Conservation (phyloP, 2,888 invertebrate species). For the Orthonevra nobilis region DNA sequence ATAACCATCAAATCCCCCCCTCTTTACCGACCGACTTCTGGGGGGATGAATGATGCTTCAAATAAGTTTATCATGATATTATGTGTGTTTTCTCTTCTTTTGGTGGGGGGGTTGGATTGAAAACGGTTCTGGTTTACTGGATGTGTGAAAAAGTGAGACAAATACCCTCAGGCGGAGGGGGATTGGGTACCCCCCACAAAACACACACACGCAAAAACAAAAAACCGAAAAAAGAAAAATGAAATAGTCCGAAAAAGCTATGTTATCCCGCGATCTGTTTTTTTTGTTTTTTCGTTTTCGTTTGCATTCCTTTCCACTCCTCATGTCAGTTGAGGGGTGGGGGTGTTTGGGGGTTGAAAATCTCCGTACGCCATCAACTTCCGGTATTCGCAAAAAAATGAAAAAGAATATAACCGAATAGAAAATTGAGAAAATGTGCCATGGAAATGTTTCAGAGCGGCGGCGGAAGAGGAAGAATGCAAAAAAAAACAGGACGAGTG, state of each 20-base stretch:
- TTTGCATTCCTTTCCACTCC: slow-evolving; percentile 18
- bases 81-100: slow-evolving; percentile 47
- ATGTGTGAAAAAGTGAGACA: slow-evolving; percentile 57
- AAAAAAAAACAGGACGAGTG: too few relatives aligned
- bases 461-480: background rate
- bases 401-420: slow-evolving; percentile 10
- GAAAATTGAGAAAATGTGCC: slow-evolving; percentile 39
- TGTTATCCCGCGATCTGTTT: too few relatives aligned
- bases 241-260: slow-evolving; percentile 46
- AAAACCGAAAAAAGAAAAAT: slow-evolving; percentile 13
- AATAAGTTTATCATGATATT: slow-evolving; percentile 71
- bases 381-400: slow-evolving; percentile 60
- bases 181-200: background rate
- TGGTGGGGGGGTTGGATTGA: background rate
- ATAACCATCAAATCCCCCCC: background rate
- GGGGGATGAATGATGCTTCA: slow-evolving; percentile 67
- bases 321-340: slow-evolving; percentile 1
- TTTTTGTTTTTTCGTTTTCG: slow-evolving; percentile 58
- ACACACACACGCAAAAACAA: slow-evolving; percentile 9
- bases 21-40: slow-evolving; percentile 23
- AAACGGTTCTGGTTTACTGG: slow-evolving; percentile 62
- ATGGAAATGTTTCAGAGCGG: slow-evolving; percentile 41
- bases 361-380: slow-evolving; percentile 64
- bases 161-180: slow-evolving; percentile 12
- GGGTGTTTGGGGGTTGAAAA: slow-evolving; percentile 39